Evolutionary conservation across 2,797 vertebrate genomes (phyloP).

Genomic region (Varecia variegata): DNA sequence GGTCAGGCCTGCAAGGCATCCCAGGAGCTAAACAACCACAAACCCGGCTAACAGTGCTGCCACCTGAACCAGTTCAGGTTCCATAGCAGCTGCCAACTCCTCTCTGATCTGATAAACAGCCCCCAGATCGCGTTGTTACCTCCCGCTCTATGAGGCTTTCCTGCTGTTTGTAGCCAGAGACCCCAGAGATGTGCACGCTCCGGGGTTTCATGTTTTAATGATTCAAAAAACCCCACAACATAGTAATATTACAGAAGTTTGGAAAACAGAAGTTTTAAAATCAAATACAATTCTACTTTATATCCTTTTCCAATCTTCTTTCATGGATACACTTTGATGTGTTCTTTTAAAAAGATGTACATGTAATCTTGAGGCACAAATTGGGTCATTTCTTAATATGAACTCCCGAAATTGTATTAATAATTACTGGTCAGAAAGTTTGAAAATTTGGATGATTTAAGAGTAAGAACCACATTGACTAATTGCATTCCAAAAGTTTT

Average conservation of each 20-base stretch:
- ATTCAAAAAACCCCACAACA: neutral
- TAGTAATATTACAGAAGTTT: neutral
- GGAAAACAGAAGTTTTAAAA: neutral
- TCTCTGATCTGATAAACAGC: neutral
- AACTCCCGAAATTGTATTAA: neutral
- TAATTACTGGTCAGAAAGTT: conserved; percentile 15
- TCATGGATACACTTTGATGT: neutral
- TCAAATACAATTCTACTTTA: neutral
- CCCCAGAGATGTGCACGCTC: neutral
- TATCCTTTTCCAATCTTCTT: neutral
- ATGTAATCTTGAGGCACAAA: neutral
- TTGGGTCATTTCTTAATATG: neutral
- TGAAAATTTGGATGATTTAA: conserved; percentile 12
- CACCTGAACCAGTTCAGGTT: neutral
- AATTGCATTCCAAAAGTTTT: neutral
- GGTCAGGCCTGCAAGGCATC: too few species aligned
- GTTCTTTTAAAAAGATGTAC: neutral
- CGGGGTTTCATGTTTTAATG: neutral
- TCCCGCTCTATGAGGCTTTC: neutral
- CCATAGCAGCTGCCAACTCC: neutral
- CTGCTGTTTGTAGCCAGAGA: neutral
- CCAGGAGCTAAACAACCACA: neutral
- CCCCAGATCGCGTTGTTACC: neutral
- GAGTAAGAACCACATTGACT: neutral
- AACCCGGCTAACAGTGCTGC: too few species aligned